Evolutionary conservation across 2,888 invertebrate species (phyloP).

Genomic region (Ochropleura plecta): DNA sequence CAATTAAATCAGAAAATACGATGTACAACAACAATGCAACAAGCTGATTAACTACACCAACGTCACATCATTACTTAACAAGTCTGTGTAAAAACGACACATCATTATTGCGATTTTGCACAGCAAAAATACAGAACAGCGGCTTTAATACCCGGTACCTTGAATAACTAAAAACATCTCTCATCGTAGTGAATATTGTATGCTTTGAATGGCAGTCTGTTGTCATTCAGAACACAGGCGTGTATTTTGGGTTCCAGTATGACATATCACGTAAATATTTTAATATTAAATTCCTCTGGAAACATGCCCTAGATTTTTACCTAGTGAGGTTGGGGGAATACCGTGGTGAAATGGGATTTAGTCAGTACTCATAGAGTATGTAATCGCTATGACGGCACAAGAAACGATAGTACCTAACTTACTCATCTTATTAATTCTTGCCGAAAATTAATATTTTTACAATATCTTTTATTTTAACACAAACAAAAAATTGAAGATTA

Average conservation of each 20-base stretch:
- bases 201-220: background rate
- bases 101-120: background rate
- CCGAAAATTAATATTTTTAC: too few species aligned
- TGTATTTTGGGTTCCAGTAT: conserved; percentile 5
- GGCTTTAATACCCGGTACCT: background rate
- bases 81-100: background rate
- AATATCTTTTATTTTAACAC: too few species aligned
- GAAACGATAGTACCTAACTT: background rate
- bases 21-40: too few species aligned
- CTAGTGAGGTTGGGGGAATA: background rate
- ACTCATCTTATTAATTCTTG: too few species aligned
- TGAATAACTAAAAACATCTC: background rate
- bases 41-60: background rate
- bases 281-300: background rate
- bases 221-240: background rate
- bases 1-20: background rate
- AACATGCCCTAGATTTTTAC: background rate
- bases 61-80: too few species aligned
- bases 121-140: background rate
- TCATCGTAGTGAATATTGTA: background rate
- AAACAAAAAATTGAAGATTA: too few species aligned
- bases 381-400: background rate
- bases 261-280: conserved; percentile 5
- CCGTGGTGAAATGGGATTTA: background rate
- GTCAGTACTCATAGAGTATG: background rate